phyloP scores from a whole-genome alignment of 2,797 vertebrate genomes.

The Chloroceryle inda region DNA sequence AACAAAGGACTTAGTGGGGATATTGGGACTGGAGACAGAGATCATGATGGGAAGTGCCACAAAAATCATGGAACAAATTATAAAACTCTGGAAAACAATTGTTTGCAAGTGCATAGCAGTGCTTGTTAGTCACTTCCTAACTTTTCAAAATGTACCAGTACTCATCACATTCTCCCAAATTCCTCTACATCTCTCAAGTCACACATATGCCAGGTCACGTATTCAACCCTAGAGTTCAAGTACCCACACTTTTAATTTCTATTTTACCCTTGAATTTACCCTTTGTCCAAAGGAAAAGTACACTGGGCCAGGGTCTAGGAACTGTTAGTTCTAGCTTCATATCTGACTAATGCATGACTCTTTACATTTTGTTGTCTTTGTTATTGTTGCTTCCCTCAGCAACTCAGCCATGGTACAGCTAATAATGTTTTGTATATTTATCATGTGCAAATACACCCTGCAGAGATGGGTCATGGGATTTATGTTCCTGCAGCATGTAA shows the following conservation, averaged over 20 bases:
- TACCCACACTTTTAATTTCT: background rate
- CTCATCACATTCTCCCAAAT: background rate
- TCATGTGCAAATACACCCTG: background rate
- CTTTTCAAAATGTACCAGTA: background rate
- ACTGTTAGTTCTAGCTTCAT: slow-evolving; percentile 10
- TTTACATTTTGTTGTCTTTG: background rate
- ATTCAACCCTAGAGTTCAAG: background rate
- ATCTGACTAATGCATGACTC: background rate
- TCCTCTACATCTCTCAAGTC: background rate
- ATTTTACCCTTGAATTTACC: background rate
- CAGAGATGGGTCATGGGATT: background rate
- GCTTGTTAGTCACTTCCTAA: background rate
- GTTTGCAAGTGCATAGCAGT: background rate
- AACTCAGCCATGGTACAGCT: background rate
- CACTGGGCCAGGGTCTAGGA: background rate
- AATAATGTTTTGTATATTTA: background rate
- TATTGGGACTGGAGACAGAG: background rate
- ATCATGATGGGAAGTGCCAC: background rate
- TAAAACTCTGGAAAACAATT: background rate
- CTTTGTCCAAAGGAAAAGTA: background rate
- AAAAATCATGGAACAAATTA: background rate
- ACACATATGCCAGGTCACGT: fast-evolving
- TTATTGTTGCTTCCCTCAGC: background rate
- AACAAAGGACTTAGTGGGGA: background rate
- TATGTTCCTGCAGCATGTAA: background rate